phyloP scores from a whole-genome alignment of 2,888 invertebrate genomes.

The Flabesymbios commensalis region DNA sequence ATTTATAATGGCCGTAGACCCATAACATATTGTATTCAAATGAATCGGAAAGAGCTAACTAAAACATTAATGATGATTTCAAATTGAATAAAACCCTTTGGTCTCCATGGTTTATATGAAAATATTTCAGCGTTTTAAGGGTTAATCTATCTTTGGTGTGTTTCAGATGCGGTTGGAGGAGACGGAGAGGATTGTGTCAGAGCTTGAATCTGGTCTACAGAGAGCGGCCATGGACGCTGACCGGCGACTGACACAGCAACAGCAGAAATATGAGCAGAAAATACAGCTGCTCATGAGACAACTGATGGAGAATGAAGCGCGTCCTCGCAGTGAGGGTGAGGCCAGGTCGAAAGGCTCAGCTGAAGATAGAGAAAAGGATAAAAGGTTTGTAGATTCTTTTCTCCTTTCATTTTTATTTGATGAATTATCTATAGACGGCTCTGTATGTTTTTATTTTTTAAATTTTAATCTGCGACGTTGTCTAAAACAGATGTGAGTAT shows the following conservation, averaged over 20 bases:
- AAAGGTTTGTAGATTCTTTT: neutral
- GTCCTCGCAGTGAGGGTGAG: neutral
- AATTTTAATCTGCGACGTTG: too few species aligned
- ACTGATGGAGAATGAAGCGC: constrained; percentile 40
- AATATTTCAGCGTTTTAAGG: neutral
- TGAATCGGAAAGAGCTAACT: too few species aligned
- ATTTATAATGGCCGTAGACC: too few species aligned
- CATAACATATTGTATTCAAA: too few species aligned
- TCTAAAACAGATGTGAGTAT: too few species aligned
- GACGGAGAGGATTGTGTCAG: constrained; percentile 50
- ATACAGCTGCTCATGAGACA: constrained; percentile 57
- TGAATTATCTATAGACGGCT: neutral
- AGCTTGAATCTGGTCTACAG: constrained; percentile 53
- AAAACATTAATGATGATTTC: too few species aligned
- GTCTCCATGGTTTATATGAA: neutral
- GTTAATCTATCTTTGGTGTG: neutral
- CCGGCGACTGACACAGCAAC: constrained; percentile 51
- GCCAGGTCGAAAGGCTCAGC: neutral
- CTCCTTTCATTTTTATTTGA: neutral
- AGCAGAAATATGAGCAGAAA: constrained; percentile 57
- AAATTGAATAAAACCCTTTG: too few species aligned
- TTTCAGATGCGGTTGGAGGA: constrained; percentile 56
- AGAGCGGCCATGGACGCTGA: constrained; percentile 51
- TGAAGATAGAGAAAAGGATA: neutral
- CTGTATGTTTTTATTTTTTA: neutral